These are phyloP conservation scores for Tetramorium bicarinatum DNA, from an alignment of 2,888 invertebrate genomes.

Conservation along the genomic window DNA sequence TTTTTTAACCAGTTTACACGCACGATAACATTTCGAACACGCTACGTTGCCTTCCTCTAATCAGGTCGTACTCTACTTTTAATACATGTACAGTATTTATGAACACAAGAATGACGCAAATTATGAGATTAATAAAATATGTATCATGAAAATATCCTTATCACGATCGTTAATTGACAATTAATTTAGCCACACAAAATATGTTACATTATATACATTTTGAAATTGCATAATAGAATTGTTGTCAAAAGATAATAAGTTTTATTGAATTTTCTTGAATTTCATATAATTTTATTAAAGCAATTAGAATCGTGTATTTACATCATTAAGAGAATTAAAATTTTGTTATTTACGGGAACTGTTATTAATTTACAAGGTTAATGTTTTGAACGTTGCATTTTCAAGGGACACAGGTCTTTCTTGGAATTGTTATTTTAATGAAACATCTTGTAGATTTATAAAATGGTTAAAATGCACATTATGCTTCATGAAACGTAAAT, in stretches of 20 bases:
- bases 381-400: not conserved
- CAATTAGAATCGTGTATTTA: not conserved
- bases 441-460: conserved; percentile 54
- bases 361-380: conserved; percentile 35
- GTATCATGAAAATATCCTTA: not conserved
- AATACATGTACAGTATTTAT: conserved; percentile 18
- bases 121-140: not conserved
- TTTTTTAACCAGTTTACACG: conserved; percentile 12
- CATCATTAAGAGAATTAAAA: conserved; percentile 38
- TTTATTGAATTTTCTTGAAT: not conserved
- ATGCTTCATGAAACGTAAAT: conserved; percentile 21
- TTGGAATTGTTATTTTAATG: conserved; percentile 66
- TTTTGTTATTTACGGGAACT: conserved; percentile 53
- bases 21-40: conserved; percentile 26
- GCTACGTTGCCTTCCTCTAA: conserved; percentile 30
- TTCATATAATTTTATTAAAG: not conserved
- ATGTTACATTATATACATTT: not conserved
- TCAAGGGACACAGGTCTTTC: conserved; percentile 41
- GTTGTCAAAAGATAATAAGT: not conserved
- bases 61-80: conserved; percentile 42
- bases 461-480: conserved; percentile 49
- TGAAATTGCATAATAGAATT: not conserved
- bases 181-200: not conserved
- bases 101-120: conserved; percentile 13
- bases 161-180: not conserved